These are phyloP conservation scores for Malaclemys terrapin DNA, from an alignment of 2,113 vertebrate genomes.

Conservation along the genomic window DNA sequence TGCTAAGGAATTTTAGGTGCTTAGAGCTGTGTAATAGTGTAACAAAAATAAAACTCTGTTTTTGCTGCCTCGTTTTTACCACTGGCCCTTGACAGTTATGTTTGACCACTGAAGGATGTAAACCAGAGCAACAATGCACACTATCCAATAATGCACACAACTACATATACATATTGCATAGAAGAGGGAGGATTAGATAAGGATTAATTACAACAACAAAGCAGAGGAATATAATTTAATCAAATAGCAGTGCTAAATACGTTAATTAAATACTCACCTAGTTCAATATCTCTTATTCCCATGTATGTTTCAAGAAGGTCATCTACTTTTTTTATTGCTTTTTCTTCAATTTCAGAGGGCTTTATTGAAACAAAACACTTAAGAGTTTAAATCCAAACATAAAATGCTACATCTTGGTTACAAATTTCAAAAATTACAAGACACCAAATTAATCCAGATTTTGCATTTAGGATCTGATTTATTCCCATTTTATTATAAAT, in stretches of 20 bases:
- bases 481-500: background rate
- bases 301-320: constrained; percentile 97
- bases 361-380: constrained; percentile 67
- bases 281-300: constrained; percentile 95
- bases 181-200: background rate
- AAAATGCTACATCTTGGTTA: background rate
- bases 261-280: constrained; percentile 84
- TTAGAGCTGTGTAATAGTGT: constrained; percentile 27
- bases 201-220: background rate
- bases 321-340: constrained; percentile 93
- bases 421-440: background rate
- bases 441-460: background rate
- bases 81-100: accelerated
- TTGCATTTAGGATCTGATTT: background rate
- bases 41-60: background rate
- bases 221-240: background rate
- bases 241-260: background rate
- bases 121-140: background rate
- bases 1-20: background rate
- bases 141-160: background rate
- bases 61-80: background rate
- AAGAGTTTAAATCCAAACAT: background rate
- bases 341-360: constrained; percentile 93
- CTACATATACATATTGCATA: background rate
- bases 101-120: background rate